These are phyloP conservation scores for Miltochrista miniata DNA, from an alignment of 2,888 invertebrate species.

Conservation along the genomic window DNA sequence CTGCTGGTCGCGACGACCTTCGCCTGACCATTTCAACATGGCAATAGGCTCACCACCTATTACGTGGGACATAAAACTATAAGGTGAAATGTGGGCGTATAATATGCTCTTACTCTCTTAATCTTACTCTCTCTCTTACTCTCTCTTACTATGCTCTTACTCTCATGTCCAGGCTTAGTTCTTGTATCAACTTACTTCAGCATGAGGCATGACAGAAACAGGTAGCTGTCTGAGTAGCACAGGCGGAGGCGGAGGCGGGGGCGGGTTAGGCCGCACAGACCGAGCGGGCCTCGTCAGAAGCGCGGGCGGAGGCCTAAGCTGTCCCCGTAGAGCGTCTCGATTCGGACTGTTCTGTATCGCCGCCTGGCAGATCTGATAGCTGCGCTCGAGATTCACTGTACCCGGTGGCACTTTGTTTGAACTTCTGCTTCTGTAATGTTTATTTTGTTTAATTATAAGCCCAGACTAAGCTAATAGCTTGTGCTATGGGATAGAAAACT, in stretches of 20 bases:
- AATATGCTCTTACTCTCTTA: too few relatives aligned
- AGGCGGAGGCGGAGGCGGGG: slow-evolving; percentile 81
- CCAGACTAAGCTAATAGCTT: too few relatives aligned
- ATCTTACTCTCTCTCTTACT: too few relatives aligned
- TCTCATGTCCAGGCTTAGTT: too few relatives aligned
- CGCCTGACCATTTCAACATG: too few relatives aligned
- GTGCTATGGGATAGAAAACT: too few relatives aligned
- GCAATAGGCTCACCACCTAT: too few relatives aligned
- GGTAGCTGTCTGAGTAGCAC: slow-evolving; percentile 85
- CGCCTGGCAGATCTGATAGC: slow-evolving; percentile 96
- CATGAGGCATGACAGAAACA: slow-evolving; percentile 81
- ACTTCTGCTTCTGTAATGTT: slow-evolving; percentile 76
- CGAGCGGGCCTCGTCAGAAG: slow-evolving; percentile 82
- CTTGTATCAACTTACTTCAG: slow-evolving; percentile 53
- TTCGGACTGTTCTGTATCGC: slow-evolving; percentile 98
- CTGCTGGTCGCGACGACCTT: too few relatives aligned
- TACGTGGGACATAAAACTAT: too few relatives aligned
- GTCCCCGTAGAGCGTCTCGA: slow-evolving; percentile 92
- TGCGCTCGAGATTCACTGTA: slow-evolving; percentile 95
- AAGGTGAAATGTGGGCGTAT: too few relatives aligned
- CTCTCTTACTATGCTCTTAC: too few relatives aligned
- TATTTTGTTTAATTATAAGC: too few relatives aligned
- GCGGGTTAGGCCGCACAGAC: slow-evolving; percentile 56
- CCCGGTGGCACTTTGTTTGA: slow-evolving; percentile 93
- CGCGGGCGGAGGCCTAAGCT: slow-evolving; percentile 93